phyloP scores from a whole-genome alignment of 2,888 invertebrate genomes.

The Aspidiotus rigidus region DNA sequence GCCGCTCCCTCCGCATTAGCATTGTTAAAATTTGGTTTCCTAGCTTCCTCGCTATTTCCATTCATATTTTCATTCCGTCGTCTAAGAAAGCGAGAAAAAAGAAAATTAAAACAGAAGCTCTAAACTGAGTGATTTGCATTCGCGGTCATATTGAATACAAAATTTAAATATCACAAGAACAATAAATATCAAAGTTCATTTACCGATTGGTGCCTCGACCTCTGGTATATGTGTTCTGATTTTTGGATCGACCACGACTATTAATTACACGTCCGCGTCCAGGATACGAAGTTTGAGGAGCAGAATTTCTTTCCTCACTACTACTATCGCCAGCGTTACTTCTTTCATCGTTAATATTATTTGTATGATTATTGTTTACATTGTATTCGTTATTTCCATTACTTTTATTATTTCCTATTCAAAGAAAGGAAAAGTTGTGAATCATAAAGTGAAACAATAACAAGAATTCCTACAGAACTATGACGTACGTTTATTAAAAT shows the following conservation, averaged over 20 bases:
- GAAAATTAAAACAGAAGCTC: background rate
- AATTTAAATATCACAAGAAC: too few species aligned
- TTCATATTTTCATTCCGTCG: conserved; percentile 17
- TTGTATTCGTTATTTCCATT: conserved; percentile 2
- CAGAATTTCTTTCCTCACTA: conserved; percentile 21
- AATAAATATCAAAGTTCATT: background rate
- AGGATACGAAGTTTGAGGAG: background rate
- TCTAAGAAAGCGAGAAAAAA: background rate
- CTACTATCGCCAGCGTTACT: conserved; percentile 28
- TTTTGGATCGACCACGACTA: conserved; percentile 22
- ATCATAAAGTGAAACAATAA: background rate
- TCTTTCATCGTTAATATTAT: conserved; percentile 11
- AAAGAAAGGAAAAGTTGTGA: background rate
- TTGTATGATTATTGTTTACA: conserved; percentile 1
- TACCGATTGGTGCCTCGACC: conserved; percentile 24
- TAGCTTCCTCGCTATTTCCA: conserved; percentile 17
- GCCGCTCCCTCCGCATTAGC: background rate
- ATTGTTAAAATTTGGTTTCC: conserved; percentile 5
- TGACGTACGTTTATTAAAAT: conserved; percentile 7
- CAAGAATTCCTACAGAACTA: background rate
- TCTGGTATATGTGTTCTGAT: conserved; percentile 3
- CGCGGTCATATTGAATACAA: too few species aligned
- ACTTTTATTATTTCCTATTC: background rate
- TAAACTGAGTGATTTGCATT: too few species aligned
- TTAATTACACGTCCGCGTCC: conserved; percentile 16